phyloP scores from a whole-genome alignment of 2,888 invertebrate species.

The Eudemis profundana region DNA sequence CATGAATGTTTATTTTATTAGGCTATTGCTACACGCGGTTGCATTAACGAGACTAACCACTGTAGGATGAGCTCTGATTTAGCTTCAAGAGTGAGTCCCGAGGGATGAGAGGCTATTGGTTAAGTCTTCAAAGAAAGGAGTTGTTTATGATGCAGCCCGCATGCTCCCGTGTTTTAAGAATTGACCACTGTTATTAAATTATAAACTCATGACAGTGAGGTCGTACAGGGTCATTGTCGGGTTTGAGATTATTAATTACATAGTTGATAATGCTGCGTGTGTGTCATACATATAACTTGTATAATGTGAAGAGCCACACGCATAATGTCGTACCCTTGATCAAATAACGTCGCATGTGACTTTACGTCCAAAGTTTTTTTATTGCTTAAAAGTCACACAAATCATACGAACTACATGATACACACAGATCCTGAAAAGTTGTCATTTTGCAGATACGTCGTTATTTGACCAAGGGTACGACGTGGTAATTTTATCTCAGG shows the following conservation, averaged over 20 bases:
- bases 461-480: too few species aligned
- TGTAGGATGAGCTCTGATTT: background rate
- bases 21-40: conserved; percentile 56
- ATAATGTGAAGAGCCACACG: too few species aligned
- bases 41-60: conserved; percentile 48
- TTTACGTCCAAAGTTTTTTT: too few species aligned
- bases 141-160: conserved; percentile 52
- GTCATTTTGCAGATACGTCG: too few species aligned
- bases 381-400: too few species aligned
- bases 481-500: too few species aligned
- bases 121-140: conserved; percentile 39
- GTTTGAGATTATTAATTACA: conserved; percentile 29
- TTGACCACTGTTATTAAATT: conserved; percentile 23
- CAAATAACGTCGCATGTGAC: too few species aligned
- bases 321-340: too few species aligned
- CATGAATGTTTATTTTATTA: conserved; percentile 62
- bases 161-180: conserved; percentile 23
- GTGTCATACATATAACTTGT: conserved; percentile 3
- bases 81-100: background rate
- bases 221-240: conserved; percentile 23
- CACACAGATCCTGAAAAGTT: too few species aligned
- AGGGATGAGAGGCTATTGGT: background rate
- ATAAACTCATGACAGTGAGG: conserved; percentile 17
- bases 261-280: conserved; percentile 20
- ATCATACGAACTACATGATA: too few species aligned